These are phyloP conservation scores for Digitonthophagus gazella DNA, from an alignment of 2,888 invertebrate species.

Conservation along the genomic window DNA sequence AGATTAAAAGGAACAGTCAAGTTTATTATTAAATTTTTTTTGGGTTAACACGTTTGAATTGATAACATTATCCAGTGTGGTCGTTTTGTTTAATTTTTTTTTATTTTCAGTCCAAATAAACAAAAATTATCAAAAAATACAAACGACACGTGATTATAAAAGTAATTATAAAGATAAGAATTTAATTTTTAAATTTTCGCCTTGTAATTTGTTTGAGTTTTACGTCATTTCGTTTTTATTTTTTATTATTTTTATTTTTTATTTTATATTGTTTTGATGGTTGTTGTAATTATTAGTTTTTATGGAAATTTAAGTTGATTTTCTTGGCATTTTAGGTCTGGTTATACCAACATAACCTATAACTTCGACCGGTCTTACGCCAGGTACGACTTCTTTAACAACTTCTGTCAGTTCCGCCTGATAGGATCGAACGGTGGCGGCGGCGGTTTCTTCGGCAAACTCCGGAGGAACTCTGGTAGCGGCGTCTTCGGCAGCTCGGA, in stretches of 20 bases:
- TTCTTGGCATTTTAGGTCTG: constrained; percentile 45
- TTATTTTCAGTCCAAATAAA: too few relatives aligned
- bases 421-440: constrained; percentile 46
- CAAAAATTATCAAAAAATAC: too few relatives aligned
- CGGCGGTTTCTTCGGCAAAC: constrained; percentile 52
- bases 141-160: too few relatives aligned
- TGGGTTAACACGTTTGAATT: too few relatives aligned
- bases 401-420: constrained; percentile 43
- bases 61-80: too few relatives aligned
- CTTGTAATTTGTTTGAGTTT: too few relatives aligned
- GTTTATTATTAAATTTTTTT: too few relatives aligned
- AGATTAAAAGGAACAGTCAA: too few relatives aligned
- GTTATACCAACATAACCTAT: constrained; percentile 53
- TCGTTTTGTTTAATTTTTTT: too few relatives aligned
- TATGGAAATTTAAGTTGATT: constrained; percentile 19
- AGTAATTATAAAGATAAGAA: too few relatives aligned
- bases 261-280: not conserved
- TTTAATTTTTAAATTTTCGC: too few relatives aligned
- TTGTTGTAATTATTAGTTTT: not conserved
- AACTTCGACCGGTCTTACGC: constrained; percentile 50
- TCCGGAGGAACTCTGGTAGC: constrained; percentile 50
- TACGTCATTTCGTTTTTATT: too few relatives aligned
- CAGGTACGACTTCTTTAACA: constrained; percentile 44
- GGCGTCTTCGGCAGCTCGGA: constrained; percentile 51
- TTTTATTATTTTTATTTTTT: not conserved